Evolutionary conservation across 2,797 vertebrate species (phyloP), one percentile per base, ranked within the genome.

Genomic region (Gastrophryne carolinensis): DNA sequence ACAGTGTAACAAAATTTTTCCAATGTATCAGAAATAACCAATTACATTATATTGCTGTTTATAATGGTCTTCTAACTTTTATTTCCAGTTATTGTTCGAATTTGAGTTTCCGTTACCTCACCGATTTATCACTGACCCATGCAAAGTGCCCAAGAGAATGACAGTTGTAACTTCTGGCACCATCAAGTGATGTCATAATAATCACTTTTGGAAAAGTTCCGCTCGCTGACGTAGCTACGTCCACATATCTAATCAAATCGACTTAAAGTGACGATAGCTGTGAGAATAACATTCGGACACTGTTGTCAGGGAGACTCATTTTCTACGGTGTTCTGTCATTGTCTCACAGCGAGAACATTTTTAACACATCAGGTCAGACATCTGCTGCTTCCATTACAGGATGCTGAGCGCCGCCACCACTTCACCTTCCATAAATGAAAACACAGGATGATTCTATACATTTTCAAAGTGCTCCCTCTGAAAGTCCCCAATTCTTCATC

Each of bases 361-460:
- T 67, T 26, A 26, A 52, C 50, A 67, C 34, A 50, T 37, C 64
- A 66, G 63, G 30, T 53, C 67, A 47, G 54, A 71, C 54, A 71
- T 71, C 68, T 71, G 68, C 30, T 71, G 49, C 39, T 71, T 60
- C 37, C 21, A 71, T 60, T 71, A 71, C 57, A 60, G 68, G 68
- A 50, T 49, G 56, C 39, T 58, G 12, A 12, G 32, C 19, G 35
- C 12, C n/a, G 60, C 24, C 37, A 63, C 21, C 21, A 32, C 60
- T 64, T 27, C 21, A 15, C n/a, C 24, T 62, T 62, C 29, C 27
- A 26, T 49, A 71, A 71, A 71, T 71, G 68, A 12, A 71, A 49
- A 71, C 27, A 44, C 53, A 71, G 39, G 12, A 56, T 34, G 13
- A 19, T 2, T 71, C 41, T 60, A 58, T 26, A 35, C 35, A 21